Conservation (phyloP, 2,113 vertebrate genomes). For the Vireo altiloquus region DNA sequence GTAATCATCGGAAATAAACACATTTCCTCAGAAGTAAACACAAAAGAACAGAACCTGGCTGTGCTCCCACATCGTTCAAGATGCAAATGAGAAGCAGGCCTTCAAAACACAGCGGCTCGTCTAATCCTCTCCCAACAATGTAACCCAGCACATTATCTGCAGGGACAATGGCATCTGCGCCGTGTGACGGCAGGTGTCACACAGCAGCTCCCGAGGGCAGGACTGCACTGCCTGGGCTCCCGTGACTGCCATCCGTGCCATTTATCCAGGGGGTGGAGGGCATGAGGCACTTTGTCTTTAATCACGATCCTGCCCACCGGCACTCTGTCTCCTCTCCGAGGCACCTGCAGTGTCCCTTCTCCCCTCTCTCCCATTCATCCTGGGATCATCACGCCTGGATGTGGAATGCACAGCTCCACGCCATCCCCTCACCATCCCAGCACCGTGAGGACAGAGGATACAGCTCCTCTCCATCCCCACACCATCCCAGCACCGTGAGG, state of each 20-base stretch:
- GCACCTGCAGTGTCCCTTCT: neutral
- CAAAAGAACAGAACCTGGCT: conserved; percentile 76
- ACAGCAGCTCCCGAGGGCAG: conserved; percentile 6
- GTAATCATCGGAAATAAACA: conserved; percentile 77
- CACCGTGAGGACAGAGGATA: rapidly evolving
- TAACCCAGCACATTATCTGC: conserved; percentile 48
- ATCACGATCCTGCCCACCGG: neutral
- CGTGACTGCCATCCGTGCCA: neutral
- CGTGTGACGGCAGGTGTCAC: neutral
- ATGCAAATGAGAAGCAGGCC: conserved; percentile 74
- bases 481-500: rapidly evolving
- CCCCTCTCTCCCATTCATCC: neutral
- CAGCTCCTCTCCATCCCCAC: neutral
- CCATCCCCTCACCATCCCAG: neutral
- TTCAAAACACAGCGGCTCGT: conserved; percentile 14
- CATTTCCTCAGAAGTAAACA: conserved; percentile 72
- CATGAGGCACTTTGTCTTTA: neutral
- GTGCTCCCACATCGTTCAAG: conserved; percentile 69
- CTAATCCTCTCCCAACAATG: conserved; percentile 71
- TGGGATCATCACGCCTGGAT: rapidly evolving
- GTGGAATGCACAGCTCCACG: rapidly evolving
- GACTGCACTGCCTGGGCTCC: neutral
- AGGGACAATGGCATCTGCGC: conserved; percentile 40
- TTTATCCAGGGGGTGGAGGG: neutral
- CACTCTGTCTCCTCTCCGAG: neutral